Conservation (phyloP, 2,113 vertebrate species). For the Xenopus tropicalis region DNA sequence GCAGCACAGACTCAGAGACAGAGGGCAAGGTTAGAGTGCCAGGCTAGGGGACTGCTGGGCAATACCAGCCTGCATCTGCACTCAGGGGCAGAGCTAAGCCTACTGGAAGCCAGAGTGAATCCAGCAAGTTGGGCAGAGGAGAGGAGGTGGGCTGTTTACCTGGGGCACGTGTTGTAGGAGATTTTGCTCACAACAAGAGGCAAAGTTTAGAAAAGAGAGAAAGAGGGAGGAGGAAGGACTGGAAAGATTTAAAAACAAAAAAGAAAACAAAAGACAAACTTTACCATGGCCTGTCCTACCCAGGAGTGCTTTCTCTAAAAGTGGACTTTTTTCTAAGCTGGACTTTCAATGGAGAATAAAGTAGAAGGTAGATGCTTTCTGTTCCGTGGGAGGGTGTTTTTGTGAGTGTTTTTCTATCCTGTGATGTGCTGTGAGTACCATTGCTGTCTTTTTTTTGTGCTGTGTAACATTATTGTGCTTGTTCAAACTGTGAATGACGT, state of each 20-base stretch:
- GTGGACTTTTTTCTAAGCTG: conserved; percentile 40
- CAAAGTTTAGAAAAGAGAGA: neutral
- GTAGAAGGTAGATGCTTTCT: conserved; percentile 71
- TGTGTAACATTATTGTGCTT: neutral
- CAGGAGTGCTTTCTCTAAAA: conserved; percentile 26
- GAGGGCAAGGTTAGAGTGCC: conserved; percentile 50
- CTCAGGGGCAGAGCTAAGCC: conserved; percentile 8
- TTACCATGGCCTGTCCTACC: conserved; percentile 2
- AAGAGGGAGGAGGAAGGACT: neutral
- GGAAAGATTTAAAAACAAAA: neutral
- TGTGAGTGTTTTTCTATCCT: conserved; percentile 35
- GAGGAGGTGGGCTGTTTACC: conserved; percentile 66
- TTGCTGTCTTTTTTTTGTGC: conserved; percentile 14
- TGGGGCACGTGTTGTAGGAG: conserved; percentile 63
- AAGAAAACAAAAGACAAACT: conserved; percentile 13
- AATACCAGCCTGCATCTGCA: conserved; percentile 7
- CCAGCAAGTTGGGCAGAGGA: conserved; percentile 4
- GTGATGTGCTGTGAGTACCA: conserved; percentile 15
- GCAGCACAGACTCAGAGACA: conserved; percentile 39
- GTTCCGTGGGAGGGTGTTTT: conserved; percentile 4
- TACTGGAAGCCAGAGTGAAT: neutral
- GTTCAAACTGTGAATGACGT: neutral
- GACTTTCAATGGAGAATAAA: conserved; percentile 69
- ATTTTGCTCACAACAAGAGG: conserved; percentile 9
- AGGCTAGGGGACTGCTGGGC: conserved; percentile 53